Percentiles rank a stretch among this genome's conserved stretches.
Conservation (phyloP, 2,113 vertebrate species). For the Tyrannus savana region DNA sequence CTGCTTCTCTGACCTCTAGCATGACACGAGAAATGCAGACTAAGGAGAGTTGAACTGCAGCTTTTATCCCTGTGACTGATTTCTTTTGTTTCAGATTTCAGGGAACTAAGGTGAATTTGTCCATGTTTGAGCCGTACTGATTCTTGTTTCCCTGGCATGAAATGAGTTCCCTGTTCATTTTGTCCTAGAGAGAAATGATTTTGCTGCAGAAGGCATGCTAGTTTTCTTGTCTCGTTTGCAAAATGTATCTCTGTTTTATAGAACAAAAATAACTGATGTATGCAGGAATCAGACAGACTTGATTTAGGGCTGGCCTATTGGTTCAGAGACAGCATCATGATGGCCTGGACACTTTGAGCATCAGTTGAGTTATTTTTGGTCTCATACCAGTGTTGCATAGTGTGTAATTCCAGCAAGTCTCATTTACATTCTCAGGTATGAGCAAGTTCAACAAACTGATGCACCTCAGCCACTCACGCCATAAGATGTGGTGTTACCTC, state of each 20-base stretch:
- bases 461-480: background rate
- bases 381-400: background rate
- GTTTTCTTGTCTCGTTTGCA: background rate
- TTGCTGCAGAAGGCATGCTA: background rate
- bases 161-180: background rate
- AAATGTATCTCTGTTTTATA: background rate
- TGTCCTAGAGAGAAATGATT: background rate
- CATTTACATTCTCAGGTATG: background rate
- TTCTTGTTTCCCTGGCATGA: background rate
- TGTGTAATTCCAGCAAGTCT: background rate
- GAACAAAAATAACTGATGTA: background rate
- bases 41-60: background rate
- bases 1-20: background rate
- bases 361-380: background rate
- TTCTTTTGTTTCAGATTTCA: conserved; percentile 2
- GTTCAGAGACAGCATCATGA: background rate
- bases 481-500: fast-evolving
- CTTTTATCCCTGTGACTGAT: background rate
- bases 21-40: background rate
- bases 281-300: background rate
- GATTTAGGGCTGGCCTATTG: background rate
- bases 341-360: background rate
- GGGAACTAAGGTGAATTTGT: background rate
- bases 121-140: background rate
- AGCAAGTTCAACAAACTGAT: background rate